Conservation (phyloP, 2,888 invertebrate genomes). For the Tricholauxania praeusta region DNA sequence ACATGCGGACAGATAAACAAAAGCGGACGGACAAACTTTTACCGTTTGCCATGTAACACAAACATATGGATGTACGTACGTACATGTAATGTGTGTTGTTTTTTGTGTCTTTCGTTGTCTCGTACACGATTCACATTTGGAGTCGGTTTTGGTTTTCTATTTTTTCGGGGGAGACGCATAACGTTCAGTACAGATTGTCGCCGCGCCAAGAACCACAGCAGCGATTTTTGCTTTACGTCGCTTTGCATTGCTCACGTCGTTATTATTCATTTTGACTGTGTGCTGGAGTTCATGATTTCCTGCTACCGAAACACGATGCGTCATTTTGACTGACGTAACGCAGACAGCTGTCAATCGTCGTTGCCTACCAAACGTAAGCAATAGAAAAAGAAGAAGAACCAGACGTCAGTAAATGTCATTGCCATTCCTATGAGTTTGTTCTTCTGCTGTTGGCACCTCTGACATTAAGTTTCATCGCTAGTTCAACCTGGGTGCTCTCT, state of each 20-base stretch:
- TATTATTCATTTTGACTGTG: not conserved
- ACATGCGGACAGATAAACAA: not conserved
- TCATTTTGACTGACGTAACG: slow-evolving; percentile 69
- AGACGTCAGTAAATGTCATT: too few species aligned
- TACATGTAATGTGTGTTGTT: slow-evolving; percentile 34
- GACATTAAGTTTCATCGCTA: not conserved
- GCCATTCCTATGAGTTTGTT: too few species aligned
- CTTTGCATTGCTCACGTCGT: slow-evolving; percentile 31
- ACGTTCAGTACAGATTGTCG: not conserved
- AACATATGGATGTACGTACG: slow-evolving; percentile 2
- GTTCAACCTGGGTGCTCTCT: slow-evolving; percentile 1
- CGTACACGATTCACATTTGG: slow-evolving; percentile 13
- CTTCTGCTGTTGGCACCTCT: too few species aligned
- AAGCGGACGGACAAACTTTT: slow-evolving; percentile 14
- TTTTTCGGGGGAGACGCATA: slow-evolving; percentile 11
- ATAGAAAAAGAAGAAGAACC: too few species aligned
- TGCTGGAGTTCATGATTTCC: slow-evolving; percentile 64
- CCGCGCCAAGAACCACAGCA: not conserved
- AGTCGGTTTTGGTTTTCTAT: not conserved
- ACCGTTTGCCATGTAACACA: slow-evolving; percentile 20
- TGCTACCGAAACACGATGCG: slow-evolving; percentile 69
- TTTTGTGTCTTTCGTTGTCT: slow-evolving; percentile 12
- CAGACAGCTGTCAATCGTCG: slow-evolving; percentile 68
- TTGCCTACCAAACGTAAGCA: slow-evolving; percentile 21
- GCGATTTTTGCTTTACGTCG: slow-evolving; percentile 4